phyloP scores from a whole-genome alignment of 2,888 invertebrate species.

The Alloscopus bannaensis region DNA sequence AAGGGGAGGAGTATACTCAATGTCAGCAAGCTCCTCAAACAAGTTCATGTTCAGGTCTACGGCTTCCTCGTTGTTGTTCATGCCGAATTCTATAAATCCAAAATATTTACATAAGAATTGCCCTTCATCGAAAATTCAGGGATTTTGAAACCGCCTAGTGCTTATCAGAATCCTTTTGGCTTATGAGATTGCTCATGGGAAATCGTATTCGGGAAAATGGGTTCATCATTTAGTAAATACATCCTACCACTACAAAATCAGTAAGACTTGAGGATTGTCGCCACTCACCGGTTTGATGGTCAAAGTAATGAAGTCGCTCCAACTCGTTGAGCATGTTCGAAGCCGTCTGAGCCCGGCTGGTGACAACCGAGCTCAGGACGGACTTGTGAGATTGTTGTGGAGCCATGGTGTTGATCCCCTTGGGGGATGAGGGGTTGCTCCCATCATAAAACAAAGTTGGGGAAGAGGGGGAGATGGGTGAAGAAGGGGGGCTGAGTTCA shows the following conservation, averaged over 20 bases:
- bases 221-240: slow-evolving; percentile 56
- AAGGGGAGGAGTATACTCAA: slow-evolving; percentile 63
- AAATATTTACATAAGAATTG: too few relatives aligned
- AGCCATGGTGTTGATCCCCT: slow-evolving; percentile 44
- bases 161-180: slow-evolving; percentile 68
- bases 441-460: slow-evolving; percentile 51
- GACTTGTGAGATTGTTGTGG: slow-evolving; percentile 34
- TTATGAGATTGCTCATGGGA: slow-evolving; percentile 41
- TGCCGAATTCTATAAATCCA: slow-evolving; percentile 46
- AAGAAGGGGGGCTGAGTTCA: slow-evolving; percentile 70
- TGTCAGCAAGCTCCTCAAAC: slow-evolving; percentile 67
- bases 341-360: slow-evolving; percentile 64
- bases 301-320: slow-evolving; percentile 46
- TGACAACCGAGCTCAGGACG: slow-evolving; percentile 24
- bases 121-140: too few relatives aligned
- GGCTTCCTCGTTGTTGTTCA: slow-evolving; percentile 64
- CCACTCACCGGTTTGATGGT: slow-evolving; percentile 37
- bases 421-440: slow-evolving; percentile 62
- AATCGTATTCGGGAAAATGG: slow-evolving; percentile 63
- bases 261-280: neutral
- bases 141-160: too few relatives aligned
- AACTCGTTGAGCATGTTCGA: slow-evolving; percentile 59
- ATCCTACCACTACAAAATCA: neutral
- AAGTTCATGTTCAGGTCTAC: slow-evolving; percentile 68
- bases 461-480: slow-evolving; percentile 63